These are phyloP conservation scores for Anguilla obscura DNA, from an alignment of 2,797 vertebrate genomes.

Conservation along the genomic window DNA sequence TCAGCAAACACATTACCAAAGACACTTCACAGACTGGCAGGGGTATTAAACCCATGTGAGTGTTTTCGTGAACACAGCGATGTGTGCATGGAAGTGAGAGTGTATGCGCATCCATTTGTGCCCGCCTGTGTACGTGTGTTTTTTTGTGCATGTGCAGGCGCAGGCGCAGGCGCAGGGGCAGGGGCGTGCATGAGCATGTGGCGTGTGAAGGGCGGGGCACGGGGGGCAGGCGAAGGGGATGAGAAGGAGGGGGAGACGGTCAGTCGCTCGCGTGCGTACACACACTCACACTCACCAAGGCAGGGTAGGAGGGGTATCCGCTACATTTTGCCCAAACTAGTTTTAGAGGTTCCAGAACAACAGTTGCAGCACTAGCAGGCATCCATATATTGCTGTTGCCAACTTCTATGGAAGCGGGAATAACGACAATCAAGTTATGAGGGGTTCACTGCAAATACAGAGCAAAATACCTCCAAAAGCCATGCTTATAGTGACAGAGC, in stretches of 20 bases:
- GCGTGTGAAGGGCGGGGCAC: neutral
- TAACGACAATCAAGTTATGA: constrained; percentile 71
- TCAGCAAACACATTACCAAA: neutral
- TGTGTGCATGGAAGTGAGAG: neutral
- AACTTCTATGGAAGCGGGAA: constrained; percentile 78
- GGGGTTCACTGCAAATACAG: constrained; percentile 57
- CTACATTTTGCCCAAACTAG: constrained; percentile 96
- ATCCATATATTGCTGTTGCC: constrained; percentile 86
- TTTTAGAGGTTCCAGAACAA: constrained; percentile 89
- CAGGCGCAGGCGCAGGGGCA: neutral
- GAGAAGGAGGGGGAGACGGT: neutral
- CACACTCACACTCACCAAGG: constrained; percentile 82
- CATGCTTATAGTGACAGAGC: constrained; percentile 39
- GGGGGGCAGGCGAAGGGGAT: neutral
- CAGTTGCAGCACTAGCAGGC: constrained; percentile 79
- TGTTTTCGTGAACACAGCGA: neutral
- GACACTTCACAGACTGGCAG: neutral
- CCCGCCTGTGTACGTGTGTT: neutral
- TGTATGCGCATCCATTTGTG: neutral
- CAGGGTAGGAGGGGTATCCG: constrained; percentile 90
- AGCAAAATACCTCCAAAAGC: constrained; percentile 42
- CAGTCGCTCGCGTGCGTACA: constrained; percentile 26
- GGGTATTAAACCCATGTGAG: neutral
- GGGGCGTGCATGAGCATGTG: neutral
- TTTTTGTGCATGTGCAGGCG: neutral